Evolutionary conservation across 2,797 vertebrate species (phyloP), one percentile per base, ranked within the genome.

Genomic region (Ptychadena robeensis): DNA sequence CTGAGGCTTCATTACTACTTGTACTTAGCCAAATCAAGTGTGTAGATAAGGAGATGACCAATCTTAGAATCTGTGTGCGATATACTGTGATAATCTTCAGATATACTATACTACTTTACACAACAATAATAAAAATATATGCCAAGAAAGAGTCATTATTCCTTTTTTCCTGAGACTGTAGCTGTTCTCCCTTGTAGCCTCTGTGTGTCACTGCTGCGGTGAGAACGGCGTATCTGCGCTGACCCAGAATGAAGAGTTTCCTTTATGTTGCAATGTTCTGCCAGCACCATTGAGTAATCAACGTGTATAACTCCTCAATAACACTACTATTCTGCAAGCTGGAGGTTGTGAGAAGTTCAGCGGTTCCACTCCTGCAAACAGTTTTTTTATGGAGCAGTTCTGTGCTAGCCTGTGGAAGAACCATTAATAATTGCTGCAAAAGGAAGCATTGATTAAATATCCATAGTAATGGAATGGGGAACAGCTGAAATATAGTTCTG

Each of bases 141-240:
- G n/a, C 44, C 44, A 53, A 53, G 44, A 4, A 53, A 7, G 38
- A 5, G 12, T 40, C 28, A 9, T 61, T 12, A 8, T 28, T 61
- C 59, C 59, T 4, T 61, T 25, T 11, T 9, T 9, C 27, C 0
- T 1, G 59, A 3, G 25, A 61, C 3, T 28, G 22, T 61, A 61
- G 59, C 44, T 68, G 9, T 79, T 68, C 65, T 32, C 11, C 37
- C 44, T 79, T 69, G n/a, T 35, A 64, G 14, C 76, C 76, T 79
- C 76, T 37, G 53, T 28, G 76, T 79, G 76, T 79, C 76, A 79
- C 40, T 79, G 76, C 76, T 79, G 76, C 57, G 76, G 67, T 79
- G 31, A 11, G 53, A 79, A 79, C 67, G 6, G 9, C 9, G 15
- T 3, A 31, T 28, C 65, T 68, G 65, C 18, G 25, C 40, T 78